A percentile compares a stretch with the other conserved stretches of the same genome.
These are phyloP conservation scores for Xestoiulus laeticollis DNA, from an alignment of 2,888 invertebrate genomes.

Conservation along the genomic window DNA sequence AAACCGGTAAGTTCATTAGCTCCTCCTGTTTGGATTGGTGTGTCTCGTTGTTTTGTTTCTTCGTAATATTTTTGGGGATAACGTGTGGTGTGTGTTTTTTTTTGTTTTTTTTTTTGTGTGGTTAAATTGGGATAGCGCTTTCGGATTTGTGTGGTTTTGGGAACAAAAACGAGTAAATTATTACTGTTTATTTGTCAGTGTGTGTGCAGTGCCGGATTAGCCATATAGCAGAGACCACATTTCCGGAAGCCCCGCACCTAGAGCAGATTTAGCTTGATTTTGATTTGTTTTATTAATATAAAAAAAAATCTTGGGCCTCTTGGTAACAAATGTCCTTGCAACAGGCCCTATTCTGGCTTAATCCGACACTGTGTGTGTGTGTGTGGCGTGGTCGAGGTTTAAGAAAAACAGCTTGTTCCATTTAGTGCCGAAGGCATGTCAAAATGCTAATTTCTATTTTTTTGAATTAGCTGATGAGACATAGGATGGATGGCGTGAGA, in stretches of 20 bases:
- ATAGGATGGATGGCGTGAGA: slow-evolving; percentile 92
- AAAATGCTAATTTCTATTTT: background rate
- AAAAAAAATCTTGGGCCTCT: too few species aligned
- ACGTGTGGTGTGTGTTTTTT: background rate
- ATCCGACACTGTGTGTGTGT: background rate
- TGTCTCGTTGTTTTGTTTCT: slow-evolving; percentile 40
- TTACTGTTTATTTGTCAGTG: background rate
- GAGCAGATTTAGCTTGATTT: too few species aligned
- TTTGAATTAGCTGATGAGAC: slow-evolving; percentile 82
- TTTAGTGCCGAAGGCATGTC: background rate
- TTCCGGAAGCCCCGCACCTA: too few species aligned
- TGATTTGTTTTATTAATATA: too few species aligned
- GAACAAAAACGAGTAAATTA: background rate
- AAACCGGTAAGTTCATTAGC: slow-evolving; percentile 80
- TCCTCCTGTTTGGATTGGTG: slow-evolving; percentile 21
- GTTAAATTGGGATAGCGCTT: background rate
- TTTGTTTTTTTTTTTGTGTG: slow-evolving; percentile 44
- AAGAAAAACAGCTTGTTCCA: background rate
- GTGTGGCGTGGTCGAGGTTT: background rate
- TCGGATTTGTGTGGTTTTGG: background rate
- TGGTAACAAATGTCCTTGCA: too few species aligned
- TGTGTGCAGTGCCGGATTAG: too few species aligned
- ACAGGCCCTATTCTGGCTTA: too few species aligned
- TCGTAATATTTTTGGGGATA: slow-evolving; percentile 44
- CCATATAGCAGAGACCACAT: too few species aligned